Evolutionary conservation across 2,888 invertebrate species (phyloP), one percentile per base, ranked within the genome.

Genomic region (Willowsia nigromaculata): DNA sequence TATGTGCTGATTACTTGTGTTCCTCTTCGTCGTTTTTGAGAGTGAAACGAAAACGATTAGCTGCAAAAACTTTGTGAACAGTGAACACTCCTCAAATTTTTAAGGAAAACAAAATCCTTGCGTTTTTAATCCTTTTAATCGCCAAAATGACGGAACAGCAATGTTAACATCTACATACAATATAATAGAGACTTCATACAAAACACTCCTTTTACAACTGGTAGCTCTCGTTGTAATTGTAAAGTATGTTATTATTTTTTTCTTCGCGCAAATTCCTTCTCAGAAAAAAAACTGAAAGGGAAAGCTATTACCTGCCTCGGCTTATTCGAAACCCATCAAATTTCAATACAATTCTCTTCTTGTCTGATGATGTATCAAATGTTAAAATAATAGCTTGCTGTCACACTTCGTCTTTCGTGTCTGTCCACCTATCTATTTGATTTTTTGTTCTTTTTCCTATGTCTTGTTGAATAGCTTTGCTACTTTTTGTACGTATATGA

Each of bases 71-170:
- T 56, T 18, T 56, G 62, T 2, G 18, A 33, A 78, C 33, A 62
- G 30, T 18, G 9, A 53, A 78, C 56, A 78, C 56, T 56, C 78
- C 78, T 78, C 9, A 2, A 50, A 50, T 30, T 37, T 78, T 50
- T 33, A 27, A 43, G 37, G 62, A 43, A 59, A 81, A 62, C 15
- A 43, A 15, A 56, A 6, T 40, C 22, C n/a, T 25, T 27, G 13
- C 18, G 50, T n/a, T 62, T 68, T 30, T 68, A 68, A 81, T 83
- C 83, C 53, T 33, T 83, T 68, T 83, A 83, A 83, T 83, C 68
- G 68, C 68, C 27, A 80, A 80, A 56, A 40, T 56, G 53, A 80
- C 30, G 43, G 53, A 80, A 80, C 53, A 30, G 13, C 33, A 18
- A 7, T 37, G n/a, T 50, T 18, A 56, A 68, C 47, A 22, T 43